These are phyloP conservation scores for Lucilia sericata DNA, from an alignment of 1,140 invertebrate genomes.

Conservation along the genomic window DNA sequence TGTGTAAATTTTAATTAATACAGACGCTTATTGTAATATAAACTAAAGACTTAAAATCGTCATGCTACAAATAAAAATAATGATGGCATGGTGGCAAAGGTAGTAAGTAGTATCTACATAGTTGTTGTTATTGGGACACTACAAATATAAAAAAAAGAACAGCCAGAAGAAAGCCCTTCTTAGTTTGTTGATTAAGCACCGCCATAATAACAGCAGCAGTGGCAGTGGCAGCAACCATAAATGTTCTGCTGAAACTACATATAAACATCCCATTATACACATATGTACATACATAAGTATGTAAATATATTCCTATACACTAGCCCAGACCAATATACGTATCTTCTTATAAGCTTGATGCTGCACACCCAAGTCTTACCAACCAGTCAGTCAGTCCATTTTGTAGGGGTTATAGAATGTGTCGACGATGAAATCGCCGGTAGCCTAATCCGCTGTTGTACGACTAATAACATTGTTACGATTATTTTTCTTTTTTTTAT, in stretches of 20 bases:
- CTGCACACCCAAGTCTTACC: not conserved
- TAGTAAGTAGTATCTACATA: not conserved
- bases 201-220: constrained; percentile 13
- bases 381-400: not conserved
- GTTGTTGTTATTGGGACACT: too few species aligned
- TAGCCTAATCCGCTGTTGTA: constrained; percentile 60
- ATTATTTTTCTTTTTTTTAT: constrained; percentile 58
- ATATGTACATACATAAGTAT: too few species aligned
- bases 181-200: constrained; percentile 39
- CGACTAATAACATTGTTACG: constrained; percentile 66
- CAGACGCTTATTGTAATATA: constrained; percentile 23
- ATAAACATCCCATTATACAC: not conserved
- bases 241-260: not conserved
- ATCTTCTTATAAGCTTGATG: not conserved
- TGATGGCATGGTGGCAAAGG: not conserved
- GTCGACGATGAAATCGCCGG: constrained; percentile 51
- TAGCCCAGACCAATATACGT: not conserved
- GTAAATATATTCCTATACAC: not conserved
- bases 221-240: not conserved
- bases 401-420: not conserved
- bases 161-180: constrained; percentile 3
- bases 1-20: constrained; percentile 27
- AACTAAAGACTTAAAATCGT: constrained; percentile 12
- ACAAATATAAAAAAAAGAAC: not conserved
- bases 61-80: not conserved